These are phyloP conservation scores for Leuctra nigra DNA, from an alignment of 2,888 invertebrate genomes.

Conservation along the genomic window DNA sequence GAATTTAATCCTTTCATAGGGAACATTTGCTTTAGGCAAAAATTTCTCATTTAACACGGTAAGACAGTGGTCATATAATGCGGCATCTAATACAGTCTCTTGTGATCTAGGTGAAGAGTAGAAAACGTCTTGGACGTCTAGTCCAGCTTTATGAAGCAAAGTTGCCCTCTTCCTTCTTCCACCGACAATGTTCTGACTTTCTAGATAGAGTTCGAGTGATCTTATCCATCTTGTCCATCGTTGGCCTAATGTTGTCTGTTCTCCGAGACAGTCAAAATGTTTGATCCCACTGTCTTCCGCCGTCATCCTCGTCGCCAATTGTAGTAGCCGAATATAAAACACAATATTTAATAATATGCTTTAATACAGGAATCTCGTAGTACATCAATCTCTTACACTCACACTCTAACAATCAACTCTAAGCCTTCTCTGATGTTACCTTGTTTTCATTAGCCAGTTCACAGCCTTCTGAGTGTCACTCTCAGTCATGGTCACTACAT, in stretches of 20 bases:
- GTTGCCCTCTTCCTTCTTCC: not conserved
- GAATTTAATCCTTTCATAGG: not conserved
- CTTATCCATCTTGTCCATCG: no score
- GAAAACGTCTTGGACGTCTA: not conserved
- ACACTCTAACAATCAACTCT: no score
- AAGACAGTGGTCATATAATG: not conserved
- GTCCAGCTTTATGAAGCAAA: constrained; percentile 2
- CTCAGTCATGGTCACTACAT: no score
- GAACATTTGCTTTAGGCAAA: not conserved
- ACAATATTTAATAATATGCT: no score
- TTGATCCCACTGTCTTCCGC: not conserved
- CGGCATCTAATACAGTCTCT: not conserved
- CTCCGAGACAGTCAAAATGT: not conserved
- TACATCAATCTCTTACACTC: no score
- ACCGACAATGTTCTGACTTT: not conserved
- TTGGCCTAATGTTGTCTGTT: constrained; percentile 2
- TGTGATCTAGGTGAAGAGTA: not conserved
- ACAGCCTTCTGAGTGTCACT: no score
- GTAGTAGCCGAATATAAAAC: no score
- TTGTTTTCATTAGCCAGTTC: no score
- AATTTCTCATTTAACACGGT: not conserved
- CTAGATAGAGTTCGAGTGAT: no score
- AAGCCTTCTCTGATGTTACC: no score
- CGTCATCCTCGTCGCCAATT: no score
- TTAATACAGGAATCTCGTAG: no score